phyloP scores from a whole-genome alignment of 2,113 vertebrate genomes.

The Tonatia bakeri region DNA sequence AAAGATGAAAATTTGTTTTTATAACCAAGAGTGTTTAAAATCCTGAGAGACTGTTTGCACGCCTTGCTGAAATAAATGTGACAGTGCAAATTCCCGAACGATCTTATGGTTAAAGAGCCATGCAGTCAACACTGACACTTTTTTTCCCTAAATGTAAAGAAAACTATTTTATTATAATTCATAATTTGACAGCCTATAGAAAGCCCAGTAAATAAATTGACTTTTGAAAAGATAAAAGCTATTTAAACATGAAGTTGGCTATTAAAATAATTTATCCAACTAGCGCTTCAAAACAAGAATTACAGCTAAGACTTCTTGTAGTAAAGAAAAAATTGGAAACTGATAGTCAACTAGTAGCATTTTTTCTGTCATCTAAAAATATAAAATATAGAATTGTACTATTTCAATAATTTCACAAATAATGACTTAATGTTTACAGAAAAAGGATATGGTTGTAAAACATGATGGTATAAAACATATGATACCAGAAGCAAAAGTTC shows the following conservation, averaged over 20 bases:
- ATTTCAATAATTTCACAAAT: conserved; percentile 30
- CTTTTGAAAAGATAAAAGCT: not conserved
- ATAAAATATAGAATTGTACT: not conserved
- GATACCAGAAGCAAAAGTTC: conserved; percentile 67
- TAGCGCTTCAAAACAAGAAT: not conserved
- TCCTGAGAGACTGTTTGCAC: conserved; percentile 79
- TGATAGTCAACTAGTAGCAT: not conserved
- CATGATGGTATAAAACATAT: conserved; percentile 57
- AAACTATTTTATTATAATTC: conserved; percentile 62
- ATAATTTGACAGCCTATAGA: conserved; percentile 4
- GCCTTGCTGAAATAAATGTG: conserved; percentile 75
- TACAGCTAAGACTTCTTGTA: not conserved
- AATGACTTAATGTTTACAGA: conserved; percentile 73
- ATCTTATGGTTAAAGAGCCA: conserved; percentile 71
- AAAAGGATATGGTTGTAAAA: conserved; percentile 69
- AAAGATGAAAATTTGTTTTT: conserved; percentile 86
- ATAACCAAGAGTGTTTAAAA: conserved; percentile 82
- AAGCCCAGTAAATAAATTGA: not conserved
- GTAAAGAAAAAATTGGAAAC: not conserved
- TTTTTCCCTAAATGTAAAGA: conserved; percentile 63
- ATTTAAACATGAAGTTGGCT: conserved; percentile 22
- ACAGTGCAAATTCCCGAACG: conserved; percentile 74
- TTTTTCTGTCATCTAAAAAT: conserved; percentile 5
- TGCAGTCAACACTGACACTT: conserved; percentile 69
- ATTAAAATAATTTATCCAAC: conserved; percentile 28